Base-by-base conservation (phyloP, 2,888 invertebrate species). In the Catocala nupta region DNA sequence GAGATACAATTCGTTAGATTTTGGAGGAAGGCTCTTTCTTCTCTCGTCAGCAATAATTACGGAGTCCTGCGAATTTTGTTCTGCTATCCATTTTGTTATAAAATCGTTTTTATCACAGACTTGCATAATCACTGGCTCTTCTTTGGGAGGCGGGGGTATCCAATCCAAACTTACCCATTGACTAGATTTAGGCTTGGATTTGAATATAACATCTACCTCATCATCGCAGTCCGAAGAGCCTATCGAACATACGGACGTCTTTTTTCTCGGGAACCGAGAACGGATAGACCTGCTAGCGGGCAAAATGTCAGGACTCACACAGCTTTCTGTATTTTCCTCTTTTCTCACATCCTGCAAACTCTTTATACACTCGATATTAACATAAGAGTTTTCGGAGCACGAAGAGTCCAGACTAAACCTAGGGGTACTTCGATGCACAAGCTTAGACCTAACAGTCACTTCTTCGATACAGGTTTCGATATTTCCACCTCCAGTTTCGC, bases 181-280 rank as follows among this genome's bases (percentile, higher is more conserved):
- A 94, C 94, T 94, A 94, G 94, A 94, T 87, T 94, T 94, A 68
- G 94, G 94, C 81, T 94, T 94, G 76, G 94, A 94, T 90, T 94
- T 94, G 86, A 94, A 94, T 84, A 94, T 94, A 70, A 94, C 94
- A 81, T 94, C 94, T 77, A 93, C 88, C 74, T 94, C 94, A 70
- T 94, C 94, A 82, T 94, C 94, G 75, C 91, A 93, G 79, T 94
- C 94, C 69, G 93, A 94, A 71, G 94, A 94, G 79, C 94, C 94
- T 73, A 94, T 93, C 68, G 94, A 94, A 85, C 93, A 94, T 65
- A 94, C 94, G 48, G 94, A 94, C 67, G 91, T 92, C 76, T 94
- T 94, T 84, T 94, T 94, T 70, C 88, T 89, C 63, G 92, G 91
- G 75, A 94, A 94, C 65, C 94, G 87, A 73, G 94, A 92, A 65